Percentiles rank a stretch among this genome's conserved stretches.
Evolutionary conservation across 2,113 vertebrate species (phyloP).

Genomic region (Thamnophis sirtalis): DNA sequence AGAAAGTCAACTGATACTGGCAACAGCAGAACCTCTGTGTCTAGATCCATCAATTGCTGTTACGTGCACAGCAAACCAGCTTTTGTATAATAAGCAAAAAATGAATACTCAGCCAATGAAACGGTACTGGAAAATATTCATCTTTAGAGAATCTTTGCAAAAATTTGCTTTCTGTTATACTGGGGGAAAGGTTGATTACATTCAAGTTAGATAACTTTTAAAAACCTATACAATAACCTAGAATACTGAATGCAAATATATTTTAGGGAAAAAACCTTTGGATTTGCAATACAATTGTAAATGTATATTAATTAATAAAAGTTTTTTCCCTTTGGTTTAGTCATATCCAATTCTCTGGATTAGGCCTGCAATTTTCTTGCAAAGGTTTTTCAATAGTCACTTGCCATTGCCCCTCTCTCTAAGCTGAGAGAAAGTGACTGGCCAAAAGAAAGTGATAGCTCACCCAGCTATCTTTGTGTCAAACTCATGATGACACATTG

Average conservation of each 20-base stretch:
- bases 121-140: slow-evolving; percentile 64
- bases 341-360: neutral
- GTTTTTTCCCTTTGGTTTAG: neutral
- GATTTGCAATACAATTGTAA: neutral
- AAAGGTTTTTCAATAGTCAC: neutral
- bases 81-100: slow-evolving; percentile 96
- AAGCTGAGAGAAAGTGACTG: neutral
- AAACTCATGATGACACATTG: too few relatives aligned
- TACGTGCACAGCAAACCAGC: slow-evolving; percentile 90
- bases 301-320: neutral
- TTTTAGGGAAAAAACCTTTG: neutral
- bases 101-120: slow-evolving; percentile 97
- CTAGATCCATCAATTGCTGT: slow-evolving; percentile 97
- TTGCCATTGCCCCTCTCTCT: neutral
- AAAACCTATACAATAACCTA: neutral
- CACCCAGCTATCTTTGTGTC: neutral
- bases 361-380: neutral
- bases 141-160: neutral
- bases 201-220: neutral
- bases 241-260: neutral
- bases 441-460: neutral
- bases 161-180: neutral
- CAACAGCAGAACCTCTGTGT: slow-evolving; percentile 94
- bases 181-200: neutral
- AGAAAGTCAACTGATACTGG: slow-evolving; percentile 95